phyloP scores from a whole-genome alignment of 2,888 invertebrate species.

The Lapara coniferarum region DNA sequence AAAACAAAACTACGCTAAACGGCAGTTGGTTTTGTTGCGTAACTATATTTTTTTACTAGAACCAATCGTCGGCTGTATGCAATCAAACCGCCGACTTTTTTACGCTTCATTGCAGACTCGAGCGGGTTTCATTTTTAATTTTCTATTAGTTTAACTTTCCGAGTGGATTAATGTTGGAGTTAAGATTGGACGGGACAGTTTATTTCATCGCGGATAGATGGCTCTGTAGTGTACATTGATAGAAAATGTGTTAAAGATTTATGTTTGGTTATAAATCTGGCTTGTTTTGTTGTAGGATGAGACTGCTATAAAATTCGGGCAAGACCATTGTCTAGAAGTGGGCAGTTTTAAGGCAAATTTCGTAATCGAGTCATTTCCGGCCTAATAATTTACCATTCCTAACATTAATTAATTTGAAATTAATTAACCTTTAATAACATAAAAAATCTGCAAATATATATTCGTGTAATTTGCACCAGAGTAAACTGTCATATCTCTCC shows the following conservation, averaged over 20 bases:
- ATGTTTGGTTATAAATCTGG: too few relatives aligned
- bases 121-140: constrained; percentile 17
- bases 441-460: not conserved
- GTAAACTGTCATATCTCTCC: not conserved
- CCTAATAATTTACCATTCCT: too few relatives aligned
- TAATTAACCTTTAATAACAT: too few relatives aligned
- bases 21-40: constrained; percentile 10
- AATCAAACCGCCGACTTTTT: constrained; percentile 18
- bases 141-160: not conserved
- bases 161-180: not conserved
- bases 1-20: constrained; percentile 15
- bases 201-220: not conserved
- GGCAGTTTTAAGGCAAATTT: too few relatives aligned
- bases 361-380: too few relatives aligned
- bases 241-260: not conserved
- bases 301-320: not conserved
- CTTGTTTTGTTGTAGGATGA: too few relatives aligned
- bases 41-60: constrained; percentile 20
- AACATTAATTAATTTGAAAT: too few relatives aligned
- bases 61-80: constrained; percentile 17
- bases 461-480: not conserved
- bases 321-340: too few relatives aligned
- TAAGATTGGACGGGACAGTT: not conserved
- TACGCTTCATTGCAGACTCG: constrained; percentile 14
- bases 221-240: not conserved